Base-by-base conservation (phyloP, 1,140 invertebrate genomes). In the Whitmania pigra region DNA sequence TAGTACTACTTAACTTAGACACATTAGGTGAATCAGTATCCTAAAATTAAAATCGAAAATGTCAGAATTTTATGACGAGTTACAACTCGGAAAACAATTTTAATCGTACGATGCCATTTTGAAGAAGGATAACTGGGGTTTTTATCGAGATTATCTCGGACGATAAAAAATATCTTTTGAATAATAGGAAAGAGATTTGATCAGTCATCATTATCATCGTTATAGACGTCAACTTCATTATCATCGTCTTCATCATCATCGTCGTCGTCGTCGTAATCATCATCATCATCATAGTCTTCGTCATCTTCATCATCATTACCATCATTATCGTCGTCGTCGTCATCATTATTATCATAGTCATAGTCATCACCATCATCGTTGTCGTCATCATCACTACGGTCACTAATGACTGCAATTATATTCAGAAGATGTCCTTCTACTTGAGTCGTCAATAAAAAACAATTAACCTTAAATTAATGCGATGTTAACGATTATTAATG, bases 241-340 rank as follows among this genome's bases (percentile, higher is more conserved):
- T 68, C 27, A 31, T 68, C 67, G 1, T 68, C 67, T 40, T 68
- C 27, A 68, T 29, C 27, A 68, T 29, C 22, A 18, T 68, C 67
- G 36, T 68, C 67, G 36, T 68, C 67, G 36, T 68, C 67, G 15
- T 68, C 67, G 36, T 68, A 5, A 68, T 68, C 67, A 68, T 36
- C 5, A n/a, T 6, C 36, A 27, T 4, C 67, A 68, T 67, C 66
- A 31, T 67, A 1, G 29, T 67, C 66, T 4, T 4, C 66, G 29
- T 67, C 29, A 31, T 67, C 5, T 3, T 25, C 66, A 67, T 67
- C 66, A 67, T 13, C 66, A 5, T 67, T 29, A 31, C 29, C 66
- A 13, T 67, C 66, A 67, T 31, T 13, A 67, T 4, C 13, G 29
- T 67, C 66, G 13, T 67, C 66, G n/a, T 67, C 66, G 5, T 67